phyloP scores from a whole-genome alignment of 2,797 vertebrate species.

The Crocodylus rhombifer region DNA sequence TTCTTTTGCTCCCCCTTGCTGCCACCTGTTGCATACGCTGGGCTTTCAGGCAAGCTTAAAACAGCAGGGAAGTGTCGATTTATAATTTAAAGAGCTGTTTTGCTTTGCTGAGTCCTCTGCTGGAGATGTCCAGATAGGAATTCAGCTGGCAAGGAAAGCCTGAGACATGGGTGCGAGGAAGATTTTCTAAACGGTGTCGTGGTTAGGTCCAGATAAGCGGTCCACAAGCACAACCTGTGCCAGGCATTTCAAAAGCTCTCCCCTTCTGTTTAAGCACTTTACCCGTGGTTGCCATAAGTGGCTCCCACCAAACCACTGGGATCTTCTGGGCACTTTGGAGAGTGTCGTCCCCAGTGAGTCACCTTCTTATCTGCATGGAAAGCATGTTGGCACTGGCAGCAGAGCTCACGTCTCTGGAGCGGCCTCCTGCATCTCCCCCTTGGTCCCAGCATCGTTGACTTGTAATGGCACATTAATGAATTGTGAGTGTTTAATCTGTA shows the following conservation, averaged over 20 bases:
- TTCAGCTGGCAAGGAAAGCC: background rate
- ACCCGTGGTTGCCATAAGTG: background rate
- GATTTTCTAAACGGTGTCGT: background rate
- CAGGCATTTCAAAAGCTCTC: background rate
- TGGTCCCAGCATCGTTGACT: background rate
- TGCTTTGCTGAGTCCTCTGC: constrained; percentile 2
- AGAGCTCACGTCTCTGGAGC: background rate
- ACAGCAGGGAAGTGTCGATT: background rate
- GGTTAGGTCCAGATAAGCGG: background rate
- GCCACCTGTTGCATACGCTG: constrained; percentile 63
- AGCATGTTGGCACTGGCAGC: rapidly evolving
- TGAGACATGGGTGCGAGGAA: background rate
- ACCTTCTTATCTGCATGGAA: background rate
- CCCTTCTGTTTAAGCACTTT: background rate
- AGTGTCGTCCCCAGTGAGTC: background rate
- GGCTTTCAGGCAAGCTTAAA: constrained; percentile 31
- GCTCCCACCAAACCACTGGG: background rate
- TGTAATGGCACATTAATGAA: too few relatives aligned
- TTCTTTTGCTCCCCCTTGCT: constrained; percentile 73
- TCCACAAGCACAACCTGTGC: background rate
- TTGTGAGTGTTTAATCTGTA: too few relatives aligned
- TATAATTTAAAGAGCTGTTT: constrained; percentile 4
- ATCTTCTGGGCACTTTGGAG: background rate
- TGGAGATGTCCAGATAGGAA: background rate
- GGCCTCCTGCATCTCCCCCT: background rate